Evolutionary conservation across 2,888 invertebrate species (phyloP).

Genomic region (Nephrotoma flavescens): DNA sequence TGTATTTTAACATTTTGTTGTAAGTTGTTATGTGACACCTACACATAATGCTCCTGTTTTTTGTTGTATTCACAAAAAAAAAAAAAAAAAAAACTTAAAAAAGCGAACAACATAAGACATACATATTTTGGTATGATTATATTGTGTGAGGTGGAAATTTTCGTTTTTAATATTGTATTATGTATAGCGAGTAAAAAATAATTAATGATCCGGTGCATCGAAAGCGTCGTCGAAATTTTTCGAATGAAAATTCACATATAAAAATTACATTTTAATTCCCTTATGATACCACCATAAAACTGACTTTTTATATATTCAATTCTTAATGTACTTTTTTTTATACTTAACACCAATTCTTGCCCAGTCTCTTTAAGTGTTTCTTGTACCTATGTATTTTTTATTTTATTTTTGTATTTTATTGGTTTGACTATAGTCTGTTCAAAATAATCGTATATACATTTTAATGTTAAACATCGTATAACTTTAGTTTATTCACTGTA

Average conservation of each 20-base stretch:
- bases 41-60: neutral
- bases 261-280: neutral
- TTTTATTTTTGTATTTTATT: neutral
- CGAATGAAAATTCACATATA: neutral
- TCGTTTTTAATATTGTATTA: neutral
- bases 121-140: neutral
- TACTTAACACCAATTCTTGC: neutral
- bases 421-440: neutral
- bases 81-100: slow-evolving; percentile 1
- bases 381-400: neutral
- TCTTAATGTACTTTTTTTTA: neutral
- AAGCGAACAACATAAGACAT: neutral
- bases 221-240: neutral
- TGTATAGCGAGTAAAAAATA: neutral
- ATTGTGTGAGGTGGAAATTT: neutral
- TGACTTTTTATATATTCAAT: neutral
- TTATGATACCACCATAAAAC: neutral
- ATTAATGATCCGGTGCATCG: neutral
- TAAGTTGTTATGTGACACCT: neutral
- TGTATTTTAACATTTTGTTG: neutral
- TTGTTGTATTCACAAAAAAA: neutral
- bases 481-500: neutral
- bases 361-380: neutral
- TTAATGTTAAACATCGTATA: neutral
- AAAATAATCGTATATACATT: neutral